Conservation (phyloP, 2,113 vertebrate genomes). For the Taxidea taxus region DNA sequence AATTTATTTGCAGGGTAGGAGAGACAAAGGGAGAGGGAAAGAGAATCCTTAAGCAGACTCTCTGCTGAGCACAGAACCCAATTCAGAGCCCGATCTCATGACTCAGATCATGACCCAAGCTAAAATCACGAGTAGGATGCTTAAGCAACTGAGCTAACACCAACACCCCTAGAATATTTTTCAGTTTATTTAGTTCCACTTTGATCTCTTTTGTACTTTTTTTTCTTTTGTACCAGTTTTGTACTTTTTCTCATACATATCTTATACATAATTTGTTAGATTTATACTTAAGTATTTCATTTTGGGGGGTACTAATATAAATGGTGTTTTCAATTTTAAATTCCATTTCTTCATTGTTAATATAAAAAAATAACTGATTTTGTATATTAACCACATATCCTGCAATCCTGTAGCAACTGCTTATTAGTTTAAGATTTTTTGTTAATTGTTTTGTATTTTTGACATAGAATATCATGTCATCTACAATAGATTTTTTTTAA, state of each 20-base stretch:
- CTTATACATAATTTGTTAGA: neutral
- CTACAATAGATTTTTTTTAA: conserved; percentile 76
- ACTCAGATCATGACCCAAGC: neutral
- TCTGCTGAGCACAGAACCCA: neutral
- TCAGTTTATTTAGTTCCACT: neutral
- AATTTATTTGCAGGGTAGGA: neutral
- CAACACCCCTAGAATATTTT: neutral
- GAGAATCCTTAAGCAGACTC: neutral
- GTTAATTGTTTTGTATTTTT: neutral
- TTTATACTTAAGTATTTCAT: neutral
- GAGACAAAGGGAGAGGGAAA: neutral
- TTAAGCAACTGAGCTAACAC: neutral
- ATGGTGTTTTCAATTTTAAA: neutral
- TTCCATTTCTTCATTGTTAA: neutral
- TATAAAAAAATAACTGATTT: neutral
- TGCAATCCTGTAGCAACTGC: neutral
- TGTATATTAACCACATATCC: neutral
- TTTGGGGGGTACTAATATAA: neutral
- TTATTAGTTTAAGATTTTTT: neutral
- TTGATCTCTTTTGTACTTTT: neutral
- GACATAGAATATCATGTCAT: neutral
- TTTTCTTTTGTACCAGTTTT: neutral
- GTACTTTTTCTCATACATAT: neutral
- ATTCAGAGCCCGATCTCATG: neutral
- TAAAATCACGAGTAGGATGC: neutral